These are phyloP conservation scores for Drosophila ambigua DNA, from an alignment of 1,140 invertebrate genomes.

Conservation along the genomic window DNA sequence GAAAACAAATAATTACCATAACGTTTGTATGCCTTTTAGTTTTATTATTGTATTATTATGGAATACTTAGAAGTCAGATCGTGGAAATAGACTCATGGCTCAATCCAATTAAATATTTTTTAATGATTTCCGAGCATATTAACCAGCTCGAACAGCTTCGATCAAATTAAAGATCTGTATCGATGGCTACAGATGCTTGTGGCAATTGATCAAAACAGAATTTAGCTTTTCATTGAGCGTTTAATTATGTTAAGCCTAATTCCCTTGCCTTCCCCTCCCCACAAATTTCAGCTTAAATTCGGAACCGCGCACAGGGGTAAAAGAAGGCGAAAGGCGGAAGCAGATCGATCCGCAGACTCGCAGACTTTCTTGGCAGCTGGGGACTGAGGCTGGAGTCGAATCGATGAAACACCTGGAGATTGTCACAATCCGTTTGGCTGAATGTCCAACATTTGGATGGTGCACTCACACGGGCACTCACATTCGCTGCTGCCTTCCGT, in stretches of 20 bases:
- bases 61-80: not conserved
- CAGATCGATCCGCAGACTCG: not conserved
- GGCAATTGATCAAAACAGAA: slow-evolving; percentile 2
- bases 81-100: not conserved
- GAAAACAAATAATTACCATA: not conserved
- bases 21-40: not conserved
- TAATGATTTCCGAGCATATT: not conserved
- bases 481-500: slow-evolving; percentile 23
- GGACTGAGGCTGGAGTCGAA: too few species aligned
- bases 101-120: not conserved
- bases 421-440: slow-evolving; percentile 43
- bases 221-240: slow-evolving; percentile 51
- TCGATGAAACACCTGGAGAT: slow-evolving; percentile 18
- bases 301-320: too few species aligned
- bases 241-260: slow-evolving; percentile 53
- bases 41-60: not conserved
- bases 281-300: not conserved
- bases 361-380: slow-evolving; percentile 9
- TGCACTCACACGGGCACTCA: too few species aligned
- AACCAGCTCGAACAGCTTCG: too few species aligned
- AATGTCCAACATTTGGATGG: slow-evolving; percentile 9
- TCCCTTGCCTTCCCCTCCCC: not conserved
- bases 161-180: too few species aligned
- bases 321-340: slow-evolving; percentile 34
- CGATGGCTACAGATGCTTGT: too few species aligned